Evolutionary conservation across 30 jellyfish, hydroid and myxozoan species (phyloP), one percentile per base, ranked within the genome.

Genomic region (Pelagia noctiluca): DNA sequence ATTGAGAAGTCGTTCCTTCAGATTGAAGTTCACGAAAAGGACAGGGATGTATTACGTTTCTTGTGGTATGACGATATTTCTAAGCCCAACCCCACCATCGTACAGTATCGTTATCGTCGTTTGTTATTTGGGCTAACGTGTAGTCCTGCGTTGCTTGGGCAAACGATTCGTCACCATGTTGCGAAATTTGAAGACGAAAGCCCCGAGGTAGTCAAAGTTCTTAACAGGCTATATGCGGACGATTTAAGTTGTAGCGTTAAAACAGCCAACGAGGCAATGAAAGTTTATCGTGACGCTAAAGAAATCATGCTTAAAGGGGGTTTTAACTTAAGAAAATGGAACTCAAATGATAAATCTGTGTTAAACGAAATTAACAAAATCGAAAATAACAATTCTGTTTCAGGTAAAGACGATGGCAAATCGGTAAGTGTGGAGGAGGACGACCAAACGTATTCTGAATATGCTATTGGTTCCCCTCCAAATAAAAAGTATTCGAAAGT

Each of bases 281-380:
- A 76, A 52, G 35, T 76, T 35, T 76, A 76, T 34, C 11, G 29
- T 7, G 64, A 78, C 24, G 38, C 88, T 21, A 76, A 76, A 54
- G 80, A 50, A 33, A 54, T 76, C 63, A 76, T 31, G 35, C 18
- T 36, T 10, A 32, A 29, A 3, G 88, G 81, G n/a, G 80, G 88
- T 26, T 76, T 76, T 63, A 49, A 76, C 30, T 34, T 76, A 35
- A 25, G 88, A 2, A 76, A 76, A 53, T 76, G 88, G 88, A 76
- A 76, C 18, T 7, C 78, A 12, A 53, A 76, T 21, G 68, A 52
- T 52, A 52, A 52, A 52, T 3, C 26, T 2, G 28, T 52, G 7
- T 30, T 52, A 5, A 52, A 52, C 26, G 28, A 52, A 19, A 52
- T 52, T 16, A 8, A 5, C 57, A 42, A 42, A 16, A 42, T 42